A percentile compares a stretch with the other conserved stretches of the same genome.
phyloP scores from a whole-genome alignment of 2,797 vertebrate genomes.

The Clarias platycephalus region DNA sequence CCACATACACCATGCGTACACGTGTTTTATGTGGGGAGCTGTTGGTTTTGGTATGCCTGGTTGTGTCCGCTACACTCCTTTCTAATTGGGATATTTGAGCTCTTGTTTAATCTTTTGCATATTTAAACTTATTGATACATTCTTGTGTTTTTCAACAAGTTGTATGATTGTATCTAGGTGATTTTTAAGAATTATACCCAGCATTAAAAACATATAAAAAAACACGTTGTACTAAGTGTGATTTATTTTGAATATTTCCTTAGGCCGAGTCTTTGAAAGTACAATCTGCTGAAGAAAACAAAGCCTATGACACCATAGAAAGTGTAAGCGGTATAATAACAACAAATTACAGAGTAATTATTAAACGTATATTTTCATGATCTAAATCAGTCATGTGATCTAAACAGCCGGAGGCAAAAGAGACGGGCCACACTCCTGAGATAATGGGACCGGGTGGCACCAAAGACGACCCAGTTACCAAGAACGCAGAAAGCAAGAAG shows the following conservation, averaged over 20 bases:
- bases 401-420: slow-evolving; percentile 68
- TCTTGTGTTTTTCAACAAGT: not conserved
- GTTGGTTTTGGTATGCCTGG: too few relatives aligned
- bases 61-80: too few relatives aligned
- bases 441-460: slow-evolving; percentile 61
- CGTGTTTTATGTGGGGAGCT: too few relatives aligned
- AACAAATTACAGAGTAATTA: not conserved
- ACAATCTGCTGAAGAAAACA: slow-evolving; percentile 56
- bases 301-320: slow-evolving; percentile 59
- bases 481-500: slow-evolving; percentile 57
- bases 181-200: not conserved
- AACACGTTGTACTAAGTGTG: not conserved
- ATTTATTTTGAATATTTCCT: not conserved
- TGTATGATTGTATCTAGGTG: not conserved
- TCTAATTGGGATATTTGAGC: too few relatives aligned
- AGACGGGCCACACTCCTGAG: slow-evolving; percentile 74
- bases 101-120: not conserved
- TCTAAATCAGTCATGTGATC: slow-evolving; percentile 18
- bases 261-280: slow-evolving; percentile 54
- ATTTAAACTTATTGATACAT: not conserved
- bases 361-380: not conserved
- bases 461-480: slow-evolving; percentile 56
- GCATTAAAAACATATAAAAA: not conserved
- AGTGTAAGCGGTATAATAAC: slow-evolving; percentile 59
- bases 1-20: too few relatives aligned